Conservation (phyloP, 2,888 invertebrate genomes). For the Diaperis boleti region DNA sequence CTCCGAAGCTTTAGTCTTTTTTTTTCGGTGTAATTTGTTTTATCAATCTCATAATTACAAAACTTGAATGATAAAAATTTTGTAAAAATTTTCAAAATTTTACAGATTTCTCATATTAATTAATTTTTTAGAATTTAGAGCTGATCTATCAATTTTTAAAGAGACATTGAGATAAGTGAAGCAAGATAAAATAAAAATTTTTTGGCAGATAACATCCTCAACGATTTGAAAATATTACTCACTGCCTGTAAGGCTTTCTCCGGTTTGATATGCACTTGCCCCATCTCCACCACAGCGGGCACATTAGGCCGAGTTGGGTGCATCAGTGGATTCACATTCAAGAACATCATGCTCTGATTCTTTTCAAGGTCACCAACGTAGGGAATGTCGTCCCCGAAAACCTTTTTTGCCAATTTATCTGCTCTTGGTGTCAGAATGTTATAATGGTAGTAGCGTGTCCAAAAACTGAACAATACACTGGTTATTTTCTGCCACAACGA, state of each 20-base stretch:
- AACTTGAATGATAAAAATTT: too few relatives aligned
- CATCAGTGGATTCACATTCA: constrained; percentile 59
- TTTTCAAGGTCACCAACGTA: constrained; percentile 58
- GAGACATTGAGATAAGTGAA: too few relatives aligned
- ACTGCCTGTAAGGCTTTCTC: constrained; percentile 56
- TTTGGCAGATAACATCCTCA: too few relatives aligned
- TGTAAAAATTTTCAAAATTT: too few relatives aligned
- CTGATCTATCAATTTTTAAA: too few relatives aligned
- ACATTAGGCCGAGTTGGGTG: constrained; percentile 57
- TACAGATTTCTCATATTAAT: too few relatives aligned
- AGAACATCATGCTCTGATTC: constrained; percentile 58
- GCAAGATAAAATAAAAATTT: too few relatives aligned
- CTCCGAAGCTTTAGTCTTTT: too few relatives aligned
- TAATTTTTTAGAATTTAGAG: too few relatives aligned
- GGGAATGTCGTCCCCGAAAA: constrained; percentile 58
- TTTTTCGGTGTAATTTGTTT: too few relatives aligned
- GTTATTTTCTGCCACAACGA: constrained; percentile 36
- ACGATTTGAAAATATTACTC: constrained; percentile 38
- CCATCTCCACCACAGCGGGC: constrained; percentile 58
- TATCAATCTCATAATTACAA: too few relatives aligned
- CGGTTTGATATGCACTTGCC: constrained; percentile 56
- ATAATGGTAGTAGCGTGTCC: constrained; percentile 37
- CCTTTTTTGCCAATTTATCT: constrained; percentile 52
- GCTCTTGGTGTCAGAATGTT: constrained; percentile 51
- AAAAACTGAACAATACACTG: constrained; percentile 39